Percentiles rank a stretch among this genome's conserved stretches.
phyloP scores from a whole-genome alignment of 2,797 vertebrate genomes.

The Leptodactylus fallax region DNA sequence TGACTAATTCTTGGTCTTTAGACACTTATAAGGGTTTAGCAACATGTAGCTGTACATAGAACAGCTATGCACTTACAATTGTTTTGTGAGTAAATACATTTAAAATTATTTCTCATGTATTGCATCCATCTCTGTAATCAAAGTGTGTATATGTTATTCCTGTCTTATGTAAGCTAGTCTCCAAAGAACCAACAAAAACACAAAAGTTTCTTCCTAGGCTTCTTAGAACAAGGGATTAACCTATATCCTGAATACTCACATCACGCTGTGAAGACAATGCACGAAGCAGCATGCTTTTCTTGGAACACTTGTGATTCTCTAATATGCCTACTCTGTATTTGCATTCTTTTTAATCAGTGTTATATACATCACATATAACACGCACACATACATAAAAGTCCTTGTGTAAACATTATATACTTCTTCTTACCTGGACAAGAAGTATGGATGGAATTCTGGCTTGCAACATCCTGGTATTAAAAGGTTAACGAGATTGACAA shows the following conservation, averaged over 20 bases:
- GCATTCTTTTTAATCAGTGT: neutral
- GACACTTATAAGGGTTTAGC: no score
- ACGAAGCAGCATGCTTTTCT: neutral
- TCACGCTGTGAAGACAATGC: neutral
- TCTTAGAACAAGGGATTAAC: neutral
- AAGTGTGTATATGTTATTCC: neutral
- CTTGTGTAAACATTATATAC: neutral
- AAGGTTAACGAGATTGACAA: neutral
- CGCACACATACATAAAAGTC: neutral
- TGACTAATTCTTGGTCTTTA: no score
- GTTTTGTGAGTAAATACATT: no score
- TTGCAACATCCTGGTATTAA: constrained; percentile 39
- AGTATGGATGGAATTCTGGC: constrained; percentile 21
- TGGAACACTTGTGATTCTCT: neutral
- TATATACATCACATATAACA: neutral
- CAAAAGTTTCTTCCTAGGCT: neutral
- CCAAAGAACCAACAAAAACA: neutral
- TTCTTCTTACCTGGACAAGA: constrained; percentile 58
- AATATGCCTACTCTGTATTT: neutral
- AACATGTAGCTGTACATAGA: neutral
- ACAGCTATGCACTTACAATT: neutral
- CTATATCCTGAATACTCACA: neutral
- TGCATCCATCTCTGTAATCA: neutral
- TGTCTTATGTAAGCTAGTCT: neutral
- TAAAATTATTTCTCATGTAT: neutral